Base-by-base conservation (phyloP, 92 coral and sea anemone genomes). In the Parazoanthus darwini region DNA sequence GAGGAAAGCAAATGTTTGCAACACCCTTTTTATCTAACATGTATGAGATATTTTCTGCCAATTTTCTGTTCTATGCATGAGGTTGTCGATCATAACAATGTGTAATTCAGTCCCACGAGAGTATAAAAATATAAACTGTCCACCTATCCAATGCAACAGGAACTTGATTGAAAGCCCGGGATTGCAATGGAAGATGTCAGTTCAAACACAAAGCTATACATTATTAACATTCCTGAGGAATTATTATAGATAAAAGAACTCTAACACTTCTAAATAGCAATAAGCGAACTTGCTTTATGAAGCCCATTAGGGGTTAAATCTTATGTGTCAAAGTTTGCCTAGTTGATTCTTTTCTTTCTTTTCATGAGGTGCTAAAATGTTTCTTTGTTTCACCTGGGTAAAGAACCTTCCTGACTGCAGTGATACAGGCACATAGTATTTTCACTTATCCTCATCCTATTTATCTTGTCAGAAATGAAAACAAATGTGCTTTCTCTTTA, bases 1-100 rank as follows among this genome's bases (percentile, higher is more conserved):
- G 81, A 42, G 36, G 20, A 78, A 42, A 20, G 33, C 81, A 44
- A 78, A 78, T 46, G 36, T 78, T 78, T 42, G 81, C 81, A 46
- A 2, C 33, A 46, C 44, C 29, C 23, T 78, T 37, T 42, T 33
- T 72, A 26, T 5, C 13, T 26, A n/a, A 48, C 8, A 48, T 14
- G 39, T 36, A 20, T 18, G 51, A 68, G 14, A 29, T 1, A 37
- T 35, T 26, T 35, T 10, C 1, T 5, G 42, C 78, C 39, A 13
- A 35, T 18, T 15, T 29, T 36, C 2, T 18, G 77, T 26, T 36
- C 36, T 74, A 18, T 74, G 20, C 10, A 51, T 36, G 3, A 3
- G 20, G 37, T 74, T 22, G 35, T n/a, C 35, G 36, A 36, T 14
- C 16, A 6, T 33, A 73, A 39, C 6, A 6, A 33, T 35, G 42